Conservation (phyloP, 92 coral and sea anemone species). For the Siderastrea radians region DNA sequence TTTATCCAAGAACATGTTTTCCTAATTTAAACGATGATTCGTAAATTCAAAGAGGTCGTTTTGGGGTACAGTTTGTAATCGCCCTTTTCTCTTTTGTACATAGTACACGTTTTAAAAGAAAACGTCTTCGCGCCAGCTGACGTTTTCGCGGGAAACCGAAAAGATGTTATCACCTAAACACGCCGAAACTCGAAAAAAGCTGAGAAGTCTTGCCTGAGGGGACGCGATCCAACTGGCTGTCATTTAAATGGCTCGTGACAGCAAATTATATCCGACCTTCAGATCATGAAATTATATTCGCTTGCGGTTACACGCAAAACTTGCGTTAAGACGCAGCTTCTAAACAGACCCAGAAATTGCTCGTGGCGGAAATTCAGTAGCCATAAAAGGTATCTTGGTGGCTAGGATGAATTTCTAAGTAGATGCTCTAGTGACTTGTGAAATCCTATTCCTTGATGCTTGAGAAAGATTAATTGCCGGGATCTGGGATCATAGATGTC, state of each 20-base stretch:
- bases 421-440: slow-evolving; percentile 12
- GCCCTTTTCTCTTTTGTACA: not conserved
- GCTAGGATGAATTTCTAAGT: slow-evolving; percentile 22
- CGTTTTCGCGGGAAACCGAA: slow-evolving; percentile 20
- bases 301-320: slow-evolving; percentile 52
- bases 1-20: no score
- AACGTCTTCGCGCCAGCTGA: not conserved
- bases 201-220: slow-evolving; percentile 8
- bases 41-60: no score
- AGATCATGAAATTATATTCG: slow-evolving; percentile 25
- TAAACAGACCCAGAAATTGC: slow-evolving; percentile 17
- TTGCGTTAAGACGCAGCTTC: slow-evolving; percentile 7
- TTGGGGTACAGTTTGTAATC: not conserved
- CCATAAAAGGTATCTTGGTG: slow-evolving; percentile 37
- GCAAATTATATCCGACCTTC: slow-evolving; percentile 15
- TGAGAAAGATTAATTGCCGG: slow-evolving; percentile 21
- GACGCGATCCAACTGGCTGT: slow-evolving; percentile 23
- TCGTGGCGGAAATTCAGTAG: slow-evolving; percentile 4
- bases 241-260: slow-evolving; percentile 35
- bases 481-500: not conserved
- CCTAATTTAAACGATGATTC: no score
- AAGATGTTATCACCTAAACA: slow-evolving; percentile 31
- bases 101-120: not conserved
- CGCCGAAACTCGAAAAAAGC: slow-evolving; percentile 16
- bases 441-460: slow-evolving; percentile 16